A percentile compares a stretch with the other conserved stretches of the same genome.
phyloP scores from a whole-genome alignment of 92 coral and sea anemone species.

The Siderastrea radians region DNA sequence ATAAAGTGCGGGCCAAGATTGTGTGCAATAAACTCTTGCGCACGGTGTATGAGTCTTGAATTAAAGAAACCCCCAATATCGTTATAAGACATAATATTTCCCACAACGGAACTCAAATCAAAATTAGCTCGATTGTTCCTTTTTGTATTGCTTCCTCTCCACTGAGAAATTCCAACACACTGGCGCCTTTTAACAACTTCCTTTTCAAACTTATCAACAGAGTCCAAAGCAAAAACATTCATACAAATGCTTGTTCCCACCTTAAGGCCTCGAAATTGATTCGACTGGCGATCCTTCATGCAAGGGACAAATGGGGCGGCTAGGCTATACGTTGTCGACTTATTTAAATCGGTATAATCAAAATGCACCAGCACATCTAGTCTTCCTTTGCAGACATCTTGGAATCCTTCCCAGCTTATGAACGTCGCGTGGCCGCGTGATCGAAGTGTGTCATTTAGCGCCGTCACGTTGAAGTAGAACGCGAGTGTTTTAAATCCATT shows the following conservation, averaged over 20 bases:
- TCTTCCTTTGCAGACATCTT: background rate
- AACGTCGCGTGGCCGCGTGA: background rate
- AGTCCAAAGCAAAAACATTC: background rate
- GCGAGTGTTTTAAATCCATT: background rate
- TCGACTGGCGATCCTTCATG: background rate
- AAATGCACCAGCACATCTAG: background rate
- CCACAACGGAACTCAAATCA: background rate
- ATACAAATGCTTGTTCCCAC: background rate
- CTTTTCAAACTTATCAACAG: constrained; percentile 4
- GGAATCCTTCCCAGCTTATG: background rate
- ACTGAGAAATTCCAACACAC: constrained; percentile 3
- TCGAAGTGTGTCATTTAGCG: background rate
- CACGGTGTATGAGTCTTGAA: background rate
- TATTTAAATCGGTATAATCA: background rate
- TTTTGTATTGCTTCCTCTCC: background rate
- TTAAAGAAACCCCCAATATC: background rate
- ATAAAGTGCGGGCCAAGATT: constrained; percentile 1
- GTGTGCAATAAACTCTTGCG: background rate
- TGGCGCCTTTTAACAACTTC: background rate
- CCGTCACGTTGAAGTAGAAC: background rate
- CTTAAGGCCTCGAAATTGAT: background rate
- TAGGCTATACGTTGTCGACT: background rate
- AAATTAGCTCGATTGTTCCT: background rate
- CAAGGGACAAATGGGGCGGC: background rate
- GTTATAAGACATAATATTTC: background rate